Evolutionary conservation across 2,888 invertebrate species (phyloP).

Genomic region (Exocentrus adspersus): DNA sequence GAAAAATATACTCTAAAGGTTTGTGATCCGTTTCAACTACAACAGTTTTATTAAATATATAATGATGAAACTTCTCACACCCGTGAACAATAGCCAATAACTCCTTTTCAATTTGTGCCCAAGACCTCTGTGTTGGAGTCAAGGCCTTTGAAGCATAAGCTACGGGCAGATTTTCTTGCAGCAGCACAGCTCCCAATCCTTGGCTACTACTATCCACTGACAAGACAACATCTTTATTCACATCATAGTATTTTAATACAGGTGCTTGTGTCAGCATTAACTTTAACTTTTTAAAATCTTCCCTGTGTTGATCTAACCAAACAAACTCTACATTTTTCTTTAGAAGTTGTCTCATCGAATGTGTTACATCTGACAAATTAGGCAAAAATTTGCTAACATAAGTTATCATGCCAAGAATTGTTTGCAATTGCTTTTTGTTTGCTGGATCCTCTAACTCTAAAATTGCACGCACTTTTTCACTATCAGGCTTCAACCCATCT

Average conservation of each 20-base stretch:
- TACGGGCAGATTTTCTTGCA: neutral
- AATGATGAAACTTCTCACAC: slow-evolving; percentile 10
- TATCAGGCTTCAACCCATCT: neutral
- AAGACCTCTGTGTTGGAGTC: neutral
- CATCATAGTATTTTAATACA: neutral
- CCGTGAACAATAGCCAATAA: neutral
- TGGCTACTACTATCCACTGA: neutral
- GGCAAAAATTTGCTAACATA: neutral
- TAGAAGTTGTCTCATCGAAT: neutral
- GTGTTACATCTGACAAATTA: neutral
- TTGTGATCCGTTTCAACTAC: slow-evolving; percentile 28
- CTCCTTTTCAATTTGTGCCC: slow-evolving; percentile 5
- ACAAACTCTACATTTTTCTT: neutral
- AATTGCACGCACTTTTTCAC: neutral
- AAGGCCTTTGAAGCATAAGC: slow-evolving; percentile 8
- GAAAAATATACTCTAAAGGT: slow-evolving; percentile 29
- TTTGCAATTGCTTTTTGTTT: neutral
- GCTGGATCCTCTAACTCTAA: neutral
- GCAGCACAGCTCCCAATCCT: neutral
- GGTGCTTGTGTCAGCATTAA: neutral
- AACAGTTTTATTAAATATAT: neutral
- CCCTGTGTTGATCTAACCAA: neutral
- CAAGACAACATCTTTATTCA: neutral
- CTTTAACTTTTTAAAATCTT: neutral
- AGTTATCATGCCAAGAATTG: neutral